Evolutionary conservation across 2,888 invertebrate genomes (phyloP).

Genomic region (Bombylius major): DNA sequence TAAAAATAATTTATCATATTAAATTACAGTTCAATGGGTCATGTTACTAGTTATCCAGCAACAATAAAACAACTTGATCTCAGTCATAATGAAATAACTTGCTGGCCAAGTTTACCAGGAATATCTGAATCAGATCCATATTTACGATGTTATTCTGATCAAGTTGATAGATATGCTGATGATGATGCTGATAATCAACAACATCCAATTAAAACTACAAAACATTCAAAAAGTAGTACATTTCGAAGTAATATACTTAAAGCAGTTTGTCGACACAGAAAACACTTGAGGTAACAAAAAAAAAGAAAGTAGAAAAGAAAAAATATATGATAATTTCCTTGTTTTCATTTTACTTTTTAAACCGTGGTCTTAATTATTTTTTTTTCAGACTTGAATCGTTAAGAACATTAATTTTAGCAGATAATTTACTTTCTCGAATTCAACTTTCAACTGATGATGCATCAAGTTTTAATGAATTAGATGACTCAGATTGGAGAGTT

Average conservation of each 20-base stretch:
- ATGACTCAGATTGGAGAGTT: slow-evolving; percentile 50
- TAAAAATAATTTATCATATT: not conserved
- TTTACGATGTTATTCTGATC: slow-evolving; percentile 56
- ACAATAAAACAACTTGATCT: slow-evolving; percentile 83
- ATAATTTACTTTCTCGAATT: slow-evolving; percentile 71
- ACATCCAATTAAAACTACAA: not conserved
- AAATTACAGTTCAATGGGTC: slow-evolving; percentile 55
- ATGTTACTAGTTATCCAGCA: slow-evolving; percentile 80
- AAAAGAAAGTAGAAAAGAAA: slow-evolving; percentile 28
- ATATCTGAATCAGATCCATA: slow-evolving; percentile 50
- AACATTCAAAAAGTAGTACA: slow-evolving; percentile 19
- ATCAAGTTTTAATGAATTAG: slow-evolving; percentile 47
- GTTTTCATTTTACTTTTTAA: not conserved
- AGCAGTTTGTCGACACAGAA: slow-evolving; percentile 73
- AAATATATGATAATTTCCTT: not conserved
- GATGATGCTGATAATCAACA: slow-evolving; percentile 6
- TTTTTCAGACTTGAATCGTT: slow-evolving; percentile 27
- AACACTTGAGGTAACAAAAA: slow-evolving; percentile 64
- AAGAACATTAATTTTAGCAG: slow-evolving; percentile 53
- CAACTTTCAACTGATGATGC: slow-evolving; percentile 72
- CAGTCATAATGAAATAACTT: slow-evolving; percentile 80
- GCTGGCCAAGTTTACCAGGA: slow-evolving; percentile 79
- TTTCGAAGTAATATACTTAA: slow-evolving; percentile 60
- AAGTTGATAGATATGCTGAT: slow-evolving; percentile 19
- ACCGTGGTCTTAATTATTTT: not conserved